Base-by-base conservation (phyloP, 2,797 vertebrate species). In the Kryptopterus vitreolus region DNA sequence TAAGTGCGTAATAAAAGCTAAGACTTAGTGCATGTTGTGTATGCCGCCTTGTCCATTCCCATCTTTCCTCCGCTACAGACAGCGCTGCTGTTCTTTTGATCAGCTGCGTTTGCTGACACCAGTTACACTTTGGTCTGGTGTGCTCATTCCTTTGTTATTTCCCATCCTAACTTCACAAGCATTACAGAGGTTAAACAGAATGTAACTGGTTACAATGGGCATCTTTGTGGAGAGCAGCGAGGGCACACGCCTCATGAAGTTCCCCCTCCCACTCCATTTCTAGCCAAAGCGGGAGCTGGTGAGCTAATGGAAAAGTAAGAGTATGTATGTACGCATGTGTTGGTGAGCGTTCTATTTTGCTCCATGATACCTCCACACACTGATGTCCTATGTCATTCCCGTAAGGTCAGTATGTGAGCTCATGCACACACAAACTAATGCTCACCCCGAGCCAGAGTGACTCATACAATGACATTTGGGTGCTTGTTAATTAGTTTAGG, bases 241-340 rank as follows among this genome's bases (percentile, higher is more conserved):
- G 55, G 35, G 59, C 31, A 33, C 61, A 69, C 73, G 46, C 43
- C 76, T 63, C 79, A 55, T 20, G 61, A 77, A 11, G 4, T 10
- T 43, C 35, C n/a, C 69, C 74, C 89, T 87, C 88, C 87, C 86
- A 92, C 85, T 87, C 84, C 87, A 46, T 59, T 75, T 88, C 20
- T 69, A 83, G 74, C 81, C 84, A 65, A 55, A 84, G 83, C 83
- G 88, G 88, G 81, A 90, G 83, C 69, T 73, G 74, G 82, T 94
- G 93, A 94, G 85, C 87, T 93, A 88, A 92, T 92, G 87, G 89
- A 87, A 90, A 89, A 86, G 76, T 85, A 81, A 82, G 73, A 75
- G 88, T 80, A 55, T 81, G 78, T 81, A 63, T 84, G 74, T 81
- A 83, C 52, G 61, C 82, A 50, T 74, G 61, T 70, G 63, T 71